phyloP scores from a whole-genome alignment of 92 coral and sea anemone genomes.

The Epizoanthus scotinus region DNA sequence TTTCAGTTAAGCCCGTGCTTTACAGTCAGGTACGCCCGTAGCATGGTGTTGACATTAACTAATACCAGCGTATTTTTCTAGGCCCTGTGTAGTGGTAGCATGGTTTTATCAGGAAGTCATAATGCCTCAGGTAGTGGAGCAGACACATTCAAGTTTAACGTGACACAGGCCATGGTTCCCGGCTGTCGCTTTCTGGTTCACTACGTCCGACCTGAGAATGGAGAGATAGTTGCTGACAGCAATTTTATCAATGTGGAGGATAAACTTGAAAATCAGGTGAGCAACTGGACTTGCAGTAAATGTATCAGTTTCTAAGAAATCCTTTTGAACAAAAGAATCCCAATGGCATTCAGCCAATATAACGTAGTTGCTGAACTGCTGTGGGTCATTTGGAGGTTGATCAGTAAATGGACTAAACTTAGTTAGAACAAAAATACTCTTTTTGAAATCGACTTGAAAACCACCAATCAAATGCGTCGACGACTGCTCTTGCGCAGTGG shows the following conservation, averaged over 20 bases:
- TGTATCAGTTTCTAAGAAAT: no score
- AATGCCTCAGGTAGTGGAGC: background rate
- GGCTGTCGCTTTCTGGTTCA: conserved; percentile 22
- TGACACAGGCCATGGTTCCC: conserved; percentile 27
- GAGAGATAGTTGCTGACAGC: conserved; percentile 16
- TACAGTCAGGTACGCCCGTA: no score
- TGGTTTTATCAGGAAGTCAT: conserved; percentile 6
- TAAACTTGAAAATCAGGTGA: conserved; percentile 20
- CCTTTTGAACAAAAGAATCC: no score
- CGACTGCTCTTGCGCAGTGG: no score
- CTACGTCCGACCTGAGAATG: background rate
- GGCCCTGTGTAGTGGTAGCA: conserved; percentile 9
- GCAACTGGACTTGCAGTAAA: background rate
- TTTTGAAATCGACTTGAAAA: no score
- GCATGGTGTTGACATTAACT: background rate
- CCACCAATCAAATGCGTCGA: no score
- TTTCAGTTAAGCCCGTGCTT: no score
- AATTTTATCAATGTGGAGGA: conserved; percentile 2
- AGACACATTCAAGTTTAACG: background rate
- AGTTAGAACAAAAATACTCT: no score
- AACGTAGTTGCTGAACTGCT: no score
- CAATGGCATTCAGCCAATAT: no score
- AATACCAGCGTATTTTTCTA: background rate
- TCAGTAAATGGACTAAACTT: no score
- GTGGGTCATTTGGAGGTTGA: no score